Base-by-base conservation (phyloP, 1,140 invertebrate genomes). In the Paracyclopina nana region DNA sequence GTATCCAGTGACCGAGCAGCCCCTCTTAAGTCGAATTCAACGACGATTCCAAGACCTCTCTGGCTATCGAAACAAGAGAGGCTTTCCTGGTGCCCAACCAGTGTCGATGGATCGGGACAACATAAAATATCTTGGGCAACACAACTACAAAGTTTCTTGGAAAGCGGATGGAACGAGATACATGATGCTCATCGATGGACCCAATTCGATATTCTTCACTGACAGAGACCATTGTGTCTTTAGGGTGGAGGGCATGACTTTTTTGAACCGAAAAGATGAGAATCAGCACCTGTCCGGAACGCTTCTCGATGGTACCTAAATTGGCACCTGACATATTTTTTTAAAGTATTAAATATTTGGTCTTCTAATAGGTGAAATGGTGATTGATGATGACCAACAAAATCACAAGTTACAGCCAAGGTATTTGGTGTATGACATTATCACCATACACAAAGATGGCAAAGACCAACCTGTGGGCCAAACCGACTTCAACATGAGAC, bases 81-180 rank as follows among this genome's bases (percentile, higher is more conserved):
- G 84, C 6, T 98, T 99, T 65, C 91, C 92, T 4, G 94, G 95
- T 2, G 77, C 76, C 43, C 95, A 99, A 61, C 94, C 95, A 0
- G 87, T 99, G 0, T 96, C 90, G 0, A 94, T 98, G 88, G 78
- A 87, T 59, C 63, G 68, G 2, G 60, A 74, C 0, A 99, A 99
- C 66, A 70, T 98, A 11, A 67, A 63, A 38, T 69, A 79, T 8
- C 63, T 99, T 1, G 65, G 71, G 40, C 60, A 78, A 54, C 85
- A 85, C 61, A 80, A 79, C 0, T 98, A 98, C 60, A 77, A 77
- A 61, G 92, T 98, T 3, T 97, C 90, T 0, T 98, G 94, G 94
- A 99, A 99, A 64, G 95, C 95, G 12, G 95, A 99, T 67, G 95
- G 95, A 22, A 87, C 80, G 12, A 77, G 85, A 57, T 98, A 96